Evolutionary conservation across 2,888 invertebrate genomes (phyloP).

Genomic region (Allolobophora icterica): DNA sequence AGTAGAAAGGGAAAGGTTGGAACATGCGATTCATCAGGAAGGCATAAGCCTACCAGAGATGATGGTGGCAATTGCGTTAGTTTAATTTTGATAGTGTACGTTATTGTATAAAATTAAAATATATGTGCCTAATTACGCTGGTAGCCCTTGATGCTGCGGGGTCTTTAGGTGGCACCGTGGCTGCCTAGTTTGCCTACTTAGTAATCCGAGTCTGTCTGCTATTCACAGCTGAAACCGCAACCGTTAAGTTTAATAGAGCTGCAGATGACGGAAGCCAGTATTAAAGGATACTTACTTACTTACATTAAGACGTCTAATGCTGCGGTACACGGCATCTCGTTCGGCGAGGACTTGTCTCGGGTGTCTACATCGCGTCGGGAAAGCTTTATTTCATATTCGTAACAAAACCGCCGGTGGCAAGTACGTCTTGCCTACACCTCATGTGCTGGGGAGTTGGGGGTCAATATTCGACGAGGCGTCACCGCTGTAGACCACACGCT

Average conservation of each 20-base stretch:
- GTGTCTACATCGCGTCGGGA: neutral
- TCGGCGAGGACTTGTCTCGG: neutral
- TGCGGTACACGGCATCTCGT: neutral
- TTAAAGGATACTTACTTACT: neutral
- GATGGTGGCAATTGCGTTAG: no score
- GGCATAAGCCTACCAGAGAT: no score
- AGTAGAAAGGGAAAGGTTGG: no score
- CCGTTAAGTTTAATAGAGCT: no score
- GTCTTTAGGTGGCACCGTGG: no score
- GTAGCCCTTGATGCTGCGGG: no score
- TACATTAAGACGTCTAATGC: neutral
- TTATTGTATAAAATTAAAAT: no score
- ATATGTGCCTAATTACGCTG: no score
- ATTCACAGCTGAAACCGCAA: neutral
- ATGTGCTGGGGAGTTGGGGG: neutral
- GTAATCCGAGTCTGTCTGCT: neutral
- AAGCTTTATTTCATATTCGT: neutral
- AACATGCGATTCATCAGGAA: no score
- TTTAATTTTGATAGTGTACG: no score
- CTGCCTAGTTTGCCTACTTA: no score
- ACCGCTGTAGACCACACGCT: neutral
- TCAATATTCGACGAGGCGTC: conserved; percentile 7
- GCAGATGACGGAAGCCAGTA: neutral
- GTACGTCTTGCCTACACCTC: neutral
- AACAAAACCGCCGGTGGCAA: neutral